A percentile compares a stretch with the other conserved stretches of the same genome.
These are phyloP conservation scores for Megaustenia siamemsis DNA, from an alignment of 2,888 invertebrate genomes.

Conservation along the genomic window DNA sequence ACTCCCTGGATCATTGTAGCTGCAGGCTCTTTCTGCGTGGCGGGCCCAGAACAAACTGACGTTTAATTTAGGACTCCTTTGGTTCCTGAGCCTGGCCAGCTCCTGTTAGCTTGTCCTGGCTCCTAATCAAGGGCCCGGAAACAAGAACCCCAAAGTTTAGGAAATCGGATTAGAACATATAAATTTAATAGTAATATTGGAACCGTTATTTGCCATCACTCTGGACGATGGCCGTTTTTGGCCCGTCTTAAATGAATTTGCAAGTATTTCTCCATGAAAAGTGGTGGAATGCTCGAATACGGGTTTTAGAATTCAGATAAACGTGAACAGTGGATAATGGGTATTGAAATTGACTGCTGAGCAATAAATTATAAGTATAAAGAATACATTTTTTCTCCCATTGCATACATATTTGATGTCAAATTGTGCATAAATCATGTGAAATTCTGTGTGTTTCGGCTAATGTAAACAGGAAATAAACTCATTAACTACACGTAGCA, in stretches of 20 bases:
- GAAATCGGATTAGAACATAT: conserved; percentile 50
- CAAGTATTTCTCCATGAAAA: background rate
- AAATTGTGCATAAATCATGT: too few species aligned
- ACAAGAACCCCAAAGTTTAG: conserved; percentile 26
- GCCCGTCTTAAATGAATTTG: conserved; percentile 4
- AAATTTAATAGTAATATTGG: conserved; percentile 48
- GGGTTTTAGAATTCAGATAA: background rate
- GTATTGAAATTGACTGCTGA: too few species aligned
- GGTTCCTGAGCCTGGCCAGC: conserved; percentile 17
- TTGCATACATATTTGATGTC: too few species aligned
- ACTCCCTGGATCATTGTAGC: conserved; percentile 60
- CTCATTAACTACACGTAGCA: too few species aligned
- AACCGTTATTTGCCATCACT: conserved; percentile 8
- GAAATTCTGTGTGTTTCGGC: too few species aligned
- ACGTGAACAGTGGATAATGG: too few species aligned
- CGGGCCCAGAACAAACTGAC: conserved; percentile 35
- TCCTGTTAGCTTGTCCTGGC: conserved; percentile 20
- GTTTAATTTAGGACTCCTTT: conserved; percentile 46
- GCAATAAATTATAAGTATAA: too few species aligned
- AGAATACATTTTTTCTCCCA: too few species aligned
- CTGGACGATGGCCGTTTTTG: background rate
- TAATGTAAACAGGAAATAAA: too few species aligned
- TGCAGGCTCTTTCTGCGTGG: conserved; percentile 18
- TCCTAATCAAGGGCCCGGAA: conserved; percentile 31
- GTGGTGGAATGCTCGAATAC: background rate